A percentile compares a stretch with the other conserved stretches of the same genome.
These are phyloP conservation scores for Antheraea assamensis DNA, from an alignment of 2,888 invertebrate genomes.

Conservation along the genomic window DNA sequence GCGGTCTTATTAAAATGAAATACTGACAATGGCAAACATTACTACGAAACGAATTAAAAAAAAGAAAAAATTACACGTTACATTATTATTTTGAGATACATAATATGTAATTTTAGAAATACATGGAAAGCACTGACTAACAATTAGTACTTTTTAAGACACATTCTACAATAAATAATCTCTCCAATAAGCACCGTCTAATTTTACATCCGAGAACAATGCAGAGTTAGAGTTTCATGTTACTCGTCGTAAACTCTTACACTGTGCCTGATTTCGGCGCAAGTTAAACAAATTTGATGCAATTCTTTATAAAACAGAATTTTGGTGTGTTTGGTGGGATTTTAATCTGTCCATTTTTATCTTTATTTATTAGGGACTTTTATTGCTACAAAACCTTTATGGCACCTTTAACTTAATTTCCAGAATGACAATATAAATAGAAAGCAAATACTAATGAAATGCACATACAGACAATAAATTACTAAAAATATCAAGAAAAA, in stretches of 20 bases:
- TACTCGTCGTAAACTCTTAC: slow-evolving; percentile 30
- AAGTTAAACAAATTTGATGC: not conserved
- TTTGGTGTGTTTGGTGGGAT: too few relatives aligned
- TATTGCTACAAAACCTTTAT: too few relatives aligned
- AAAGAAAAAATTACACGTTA: too few relatives aligned
- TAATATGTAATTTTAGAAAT: not conserved
- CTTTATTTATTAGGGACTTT: not conserved
- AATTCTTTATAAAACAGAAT: not conserved
- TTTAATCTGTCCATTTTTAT: not conserved
- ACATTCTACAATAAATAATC: slow-evolving; percentile 9
- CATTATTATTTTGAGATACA: not conserved
- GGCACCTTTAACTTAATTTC: too few relatives aligned
- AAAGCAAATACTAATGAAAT: too few relatives aligned
- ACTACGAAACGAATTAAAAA: not conserved
- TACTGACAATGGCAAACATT: not conserved
- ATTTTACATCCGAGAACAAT: slow-evolving; percentile 32
- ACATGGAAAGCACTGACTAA: not conserved
- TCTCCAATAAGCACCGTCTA: slow-evolving; percentile 26
- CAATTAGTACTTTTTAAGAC: slow-evolving; percentile 3
- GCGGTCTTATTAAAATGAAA: too few relatives aligned
- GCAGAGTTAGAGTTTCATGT: slow-evolving; percentile 26
- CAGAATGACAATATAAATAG: too few relatives aligned
- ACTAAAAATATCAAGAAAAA: too few relatives aligned
- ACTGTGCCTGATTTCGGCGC: not conserved
- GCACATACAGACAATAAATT: too few relatives aligned